A percentile compares a stretch with the other conserved stretches of the same genome.
These are phyloP conservation scores for Otolemur crassicaudatus DNA, from an alignment of 2,797 vertebrate genomes.

Conservation along the genomic window DNA sequence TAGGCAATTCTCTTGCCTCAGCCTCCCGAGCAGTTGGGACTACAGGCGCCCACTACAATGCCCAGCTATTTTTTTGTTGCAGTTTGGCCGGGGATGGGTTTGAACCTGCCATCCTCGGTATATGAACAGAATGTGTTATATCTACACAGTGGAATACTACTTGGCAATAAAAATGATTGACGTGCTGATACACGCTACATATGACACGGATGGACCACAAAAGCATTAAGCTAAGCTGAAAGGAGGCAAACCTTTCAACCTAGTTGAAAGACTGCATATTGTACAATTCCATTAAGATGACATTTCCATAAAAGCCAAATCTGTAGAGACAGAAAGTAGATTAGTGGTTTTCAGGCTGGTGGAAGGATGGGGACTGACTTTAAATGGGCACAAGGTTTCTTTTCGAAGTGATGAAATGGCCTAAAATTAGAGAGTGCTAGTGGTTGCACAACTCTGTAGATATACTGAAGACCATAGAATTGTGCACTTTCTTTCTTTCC, in stretches of 20 bases:
- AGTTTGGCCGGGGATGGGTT: too few relatives aligned
- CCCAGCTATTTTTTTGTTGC: too few relatives aligned
- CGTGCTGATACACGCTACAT: too few relatives aligned
- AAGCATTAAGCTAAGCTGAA: background rate
- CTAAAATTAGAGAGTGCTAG: constrained; percentile 45
- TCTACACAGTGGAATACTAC: background rate
- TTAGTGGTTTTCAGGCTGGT: background rate
- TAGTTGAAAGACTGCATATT: background rate
- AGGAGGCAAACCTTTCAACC: background rate
- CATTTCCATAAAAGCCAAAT: background rate
- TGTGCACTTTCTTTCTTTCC: background rate
- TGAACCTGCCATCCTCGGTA: too few relatives aligned
- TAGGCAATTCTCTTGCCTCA: too few relatives aligned
- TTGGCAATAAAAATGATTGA: background rate
- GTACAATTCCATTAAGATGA: background rate
- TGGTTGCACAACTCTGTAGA: background rate
- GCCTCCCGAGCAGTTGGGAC: too few relatives aligned
- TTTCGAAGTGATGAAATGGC: constrained; percentile 39
- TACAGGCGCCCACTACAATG: too few relatives aligned
- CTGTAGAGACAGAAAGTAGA: background rate
- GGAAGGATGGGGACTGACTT: background rate
- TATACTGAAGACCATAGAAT: background rate
- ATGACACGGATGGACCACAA: background rate
- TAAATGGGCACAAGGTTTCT: background rate
- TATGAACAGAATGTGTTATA: background rate